Evolutionary conservation across 2,113 vertebrate genomes (phyloP).

Genomic region (Cinclus cinclus): DNA sequence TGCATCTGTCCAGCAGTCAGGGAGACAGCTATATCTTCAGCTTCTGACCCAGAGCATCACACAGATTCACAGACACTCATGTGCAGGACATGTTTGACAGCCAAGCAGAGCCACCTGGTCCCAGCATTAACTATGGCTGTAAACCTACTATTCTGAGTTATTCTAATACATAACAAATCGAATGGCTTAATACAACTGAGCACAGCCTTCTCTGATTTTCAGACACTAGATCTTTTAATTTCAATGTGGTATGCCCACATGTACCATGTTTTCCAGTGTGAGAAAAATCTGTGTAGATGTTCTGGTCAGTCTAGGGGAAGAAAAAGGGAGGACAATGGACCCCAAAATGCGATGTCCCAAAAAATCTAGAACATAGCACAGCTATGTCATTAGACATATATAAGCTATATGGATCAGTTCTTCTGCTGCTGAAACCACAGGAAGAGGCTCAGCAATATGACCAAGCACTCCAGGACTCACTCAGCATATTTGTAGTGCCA

Average conservation of each 20-base stretch:
- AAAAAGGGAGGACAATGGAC: neutral
- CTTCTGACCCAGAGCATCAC: neutral
- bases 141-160: neutral
- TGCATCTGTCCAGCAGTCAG: neutral
- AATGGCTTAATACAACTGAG: neutral
- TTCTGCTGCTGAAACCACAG: neutral
- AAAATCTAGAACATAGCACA: neutral
- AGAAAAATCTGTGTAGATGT: neutral
- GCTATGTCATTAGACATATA: neutral
- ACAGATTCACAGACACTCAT: neutral
- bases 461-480: conserved; percentile 75
- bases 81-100: neutral
- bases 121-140: neutral
- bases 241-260: neutral
- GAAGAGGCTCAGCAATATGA: neutral
- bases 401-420: neutral
- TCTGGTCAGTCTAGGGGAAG: neutral
- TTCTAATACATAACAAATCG: neutral
- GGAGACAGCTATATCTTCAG: neutral
- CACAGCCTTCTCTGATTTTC: neutral
- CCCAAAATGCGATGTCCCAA: neutral
- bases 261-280: neutral
- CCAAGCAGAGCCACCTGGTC: neutral
- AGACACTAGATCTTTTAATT: neutral
- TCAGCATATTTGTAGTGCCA: conserved; percentile 97